Evolutionary conservation across 2,888 invertebrate genomes (phyloP), one percentile per base, ranked within the genome.

Genomic region (Chironomus riparius): DNA sequence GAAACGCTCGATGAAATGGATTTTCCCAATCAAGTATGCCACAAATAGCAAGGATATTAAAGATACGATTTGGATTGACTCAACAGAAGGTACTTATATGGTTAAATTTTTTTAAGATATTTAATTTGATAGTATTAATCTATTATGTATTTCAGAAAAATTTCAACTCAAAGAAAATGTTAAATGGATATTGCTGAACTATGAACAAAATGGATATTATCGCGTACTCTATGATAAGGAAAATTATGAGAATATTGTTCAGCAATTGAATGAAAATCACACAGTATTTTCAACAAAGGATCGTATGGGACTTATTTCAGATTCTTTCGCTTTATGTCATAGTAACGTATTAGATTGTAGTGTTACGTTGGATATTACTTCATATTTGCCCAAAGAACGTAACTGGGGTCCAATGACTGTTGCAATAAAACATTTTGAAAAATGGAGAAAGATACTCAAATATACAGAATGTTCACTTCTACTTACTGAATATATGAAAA

Each of bases 381-480:
- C 82, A 76, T 84, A 84, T 79, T 78, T 84, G 62, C 83, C 83
- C 18, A 83, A 82, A 73, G 84, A 84, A 78, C 82, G 80, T 4
- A 80, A 82, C 74, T 84, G 83, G 80, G 85, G 84, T 4, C 84
- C 84, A 0, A 81, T 84, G 80, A 80, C 83, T 0, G 78, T 83
- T 76, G 83, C 83, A 0, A 74, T 84, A 74, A 79, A 81, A 3
- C 83, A 84, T 76, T 78, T 84, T 72, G 85, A 85, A 77, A 83
- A 82, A 71, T 84, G 84, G 84, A 81, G 84, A 13, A 81, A 84
- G n/a, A 84, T 84, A n/a, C 78, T 84, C 2, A 84, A 84, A 78
- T 84, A 84, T 71, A 84, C 84, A 0, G 84, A 84, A 79, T 84
- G 85, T 76, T 84, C 84, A 77, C 79, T 85, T 1, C 83, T 84